Conservation (phyloP, 2,888 invertebrate species). For the Callyntrura guangdongensis region DNA sequence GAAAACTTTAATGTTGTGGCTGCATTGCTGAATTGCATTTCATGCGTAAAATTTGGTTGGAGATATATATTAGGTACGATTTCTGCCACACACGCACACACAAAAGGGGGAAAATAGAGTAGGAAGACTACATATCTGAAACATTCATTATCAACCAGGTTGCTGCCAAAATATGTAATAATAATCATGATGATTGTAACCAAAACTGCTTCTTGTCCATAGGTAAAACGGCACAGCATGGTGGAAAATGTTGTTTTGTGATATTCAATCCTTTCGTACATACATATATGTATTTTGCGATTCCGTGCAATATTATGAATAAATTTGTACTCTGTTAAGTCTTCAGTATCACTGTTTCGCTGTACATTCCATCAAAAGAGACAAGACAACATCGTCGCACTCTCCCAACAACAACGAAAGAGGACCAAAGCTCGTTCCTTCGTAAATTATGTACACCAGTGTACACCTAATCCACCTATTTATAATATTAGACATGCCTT, state of each 20-base stretch:
- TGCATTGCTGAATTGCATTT: background rate
- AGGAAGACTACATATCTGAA: slow-evolving; percentile 10
- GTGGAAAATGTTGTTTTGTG: background rate
- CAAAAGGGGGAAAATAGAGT: background rate
- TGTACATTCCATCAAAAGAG: slow-evolving; percentile 6
- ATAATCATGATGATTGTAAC: background rate
- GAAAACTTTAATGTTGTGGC: background rate
- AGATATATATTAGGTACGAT: background rate
- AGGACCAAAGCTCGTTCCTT: background rate
- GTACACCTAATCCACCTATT: background rate
- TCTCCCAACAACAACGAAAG: background rate
- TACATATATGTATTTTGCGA: background rate
- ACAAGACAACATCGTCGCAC: background rate
- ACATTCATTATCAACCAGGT: background rate
- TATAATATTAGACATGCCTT: background rate
- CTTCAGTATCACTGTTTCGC: no score
- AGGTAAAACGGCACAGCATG: slow-evolving; percentile 4
- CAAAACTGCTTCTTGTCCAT: background rate
- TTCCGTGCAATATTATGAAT: no score
- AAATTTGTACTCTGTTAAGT: no score
- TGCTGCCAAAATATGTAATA: background rate
- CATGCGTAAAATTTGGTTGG: slow-evolving; percentile 36
- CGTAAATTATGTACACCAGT: slow-evolving; percentile 2
- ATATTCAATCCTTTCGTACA: background rate
- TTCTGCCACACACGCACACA: background rate